Base-by-base conservation (phyloP, 30 jellyfish, hydroid and myxozoan species). In the Chironex yamaguchii region DNA sequence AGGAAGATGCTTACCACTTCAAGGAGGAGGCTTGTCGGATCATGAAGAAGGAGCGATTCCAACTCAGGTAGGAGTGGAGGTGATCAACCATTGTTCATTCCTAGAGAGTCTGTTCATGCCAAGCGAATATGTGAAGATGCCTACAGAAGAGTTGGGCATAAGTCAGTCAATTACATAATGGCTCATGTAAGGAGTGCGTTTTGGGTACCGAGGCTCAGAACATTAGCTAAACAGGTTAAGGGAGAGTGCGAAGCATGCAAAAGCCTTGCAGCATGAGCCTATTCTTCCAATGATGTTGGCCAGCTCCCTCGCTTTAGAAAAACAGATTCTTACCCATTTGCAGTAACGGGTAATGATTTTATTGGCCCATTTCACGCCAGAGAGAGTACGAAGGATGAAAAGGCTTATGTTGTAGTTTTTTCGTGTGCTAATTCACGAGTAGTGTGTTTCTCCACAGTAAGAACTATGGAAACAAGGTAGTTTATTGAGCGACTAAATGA, bases 171-270 rank as follows among this genome's bases (percentile, higher is more conserved):
- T 27, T 28, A 24, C 54, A 36, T 73, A 6, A 80, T 63, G 91
- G 83, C 91, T 62, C 31, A 22, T 17, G 34, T 80, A 17, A 80
- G 91, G 34, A 65, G 54, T 42, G 65, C 20, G 50, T 79, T 36
- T 28, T 79, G 81, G 83, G 29, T 79, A 28, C 90, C 90, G 24
- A 29, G 84, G 35, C 62, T 79, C 2, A 58, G 90, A 33, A 58
- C 48, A 1, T 54, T 54, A 1, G 4, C 63, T 24, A 79, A 79
- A 62, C 36, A 62, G 28, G 69, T 26, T 2, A 79, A 58, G 30
- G 24, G 90, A 79, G 36, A 79, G 9, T 54, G 90, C 52, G 81
- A 79, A 33, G 23, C 36, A 14, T 79, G 90, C 90, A 80, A 80
- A 32, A 80, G 51, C 2, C 36, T 82, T 79, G 36, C 26, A 3